Conservation (phyloP, 2,888 invertebrate genomes). For the Punctoribates punctum region DNA sequence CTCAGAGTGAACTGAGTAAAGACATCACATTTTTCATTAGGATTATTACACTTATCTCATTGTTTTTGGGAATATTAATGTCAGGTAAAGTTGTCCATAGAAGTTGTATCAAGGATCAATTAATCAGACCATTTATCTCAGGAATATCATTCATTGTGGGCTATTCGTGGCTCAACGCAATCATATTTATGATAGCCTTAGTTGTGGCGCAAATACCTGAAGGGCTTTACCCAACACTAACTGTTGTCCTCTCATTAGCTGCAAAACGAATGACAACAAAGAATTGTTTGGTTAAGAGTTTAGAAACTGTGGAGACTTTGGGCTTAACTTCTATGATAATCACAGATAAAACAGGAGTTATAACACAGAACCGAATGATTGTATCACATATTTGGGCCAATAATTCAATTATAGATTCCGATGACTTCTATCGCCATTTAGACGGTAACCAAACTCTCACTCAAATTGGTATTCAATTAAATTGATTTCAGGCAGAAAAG, state of each 20-base stretch:
- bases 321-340: constrained; percentile 65
- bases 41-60: constrained; percentile 53
- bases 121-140: too few relatives aligned
- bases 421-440: constrained; percentile 26
- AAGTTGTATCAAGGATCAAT: too few relatives aligned
- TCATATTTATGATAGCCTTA: constrained; percentile 49
- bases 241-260: constrained; percentile 43
- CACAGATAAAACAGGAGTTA: constrained; percentile 72
- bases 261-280: constrained; percentile 67
- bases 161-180: constrained; percentile 48
- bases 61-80: constrained; percentile 46
- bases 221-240: constrained; percentile 49
- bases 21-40: constrained; percentile 60
- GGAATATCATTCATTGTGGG: constrained; percentile 47
- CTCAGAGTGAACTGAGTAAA: constrained; percentile 58
- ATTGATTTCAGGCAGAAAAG: constrained; percentile 6
- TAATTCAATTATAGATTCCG: constrained; percentile 39
- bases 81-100: too few relatives aligned
- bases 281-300: constrained; percentile 72
- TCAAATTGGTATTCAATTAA: neutral
- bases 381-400: constrained; percentile 57
- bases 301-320: constrained; percentile 59
- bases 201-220: constrained; percentile 51
- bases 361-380: constrained; percentile 60
- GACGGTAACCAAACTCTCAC: neutral